Evolutionary conservation across 2,888 invertebrate species (phyloP).

Genomic region (Toxonevra muliebris): DNA sequence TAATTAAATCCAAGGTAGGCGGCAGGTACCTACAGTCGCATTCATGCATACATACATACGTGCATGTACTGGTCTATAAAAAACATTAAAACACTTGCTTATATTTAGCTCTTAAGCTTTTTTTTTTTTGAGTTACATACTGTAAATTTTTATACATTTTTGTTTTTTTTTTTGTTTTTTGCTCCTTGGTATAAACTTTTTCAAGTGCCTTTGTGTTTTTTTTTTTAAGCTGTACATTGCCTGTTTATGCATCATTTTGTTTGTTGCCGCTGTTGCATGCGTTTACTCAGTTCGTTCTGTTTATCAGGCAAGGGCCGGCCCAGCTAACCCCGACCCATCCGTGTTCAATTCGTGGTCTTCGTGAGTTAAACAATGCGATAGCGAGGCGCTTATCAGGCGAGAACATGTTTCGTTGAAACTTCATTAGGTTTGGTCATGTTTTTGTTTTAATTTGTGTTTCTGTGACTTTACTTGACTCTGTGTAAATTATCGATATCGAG

Average conservation of each 20-base stretch:
- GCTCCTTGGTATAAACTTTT: too few relatives aligned
- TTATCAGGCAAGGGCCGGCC: neutral
- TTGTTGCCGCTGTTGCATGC: conserved; percentile 16
- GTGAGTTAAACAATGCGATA: conserved; percentile 50
- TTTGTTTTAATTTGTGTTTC: too few relatives aligned
- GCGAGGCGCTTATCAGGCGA: conserved; percentile 53
- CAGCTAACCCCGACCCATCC: too few relatives aligned
- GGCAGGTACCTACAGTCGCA: neutral
- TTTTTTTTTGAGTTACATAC: too few relatives aligned
- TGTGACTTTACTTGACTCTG: too few relatives aligned
- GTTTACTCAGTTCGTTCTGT: conserved; percentile 15
- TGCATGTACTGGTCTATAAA: too few relatives aligned
- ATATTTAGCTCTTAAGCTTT: too few relatives aligned
- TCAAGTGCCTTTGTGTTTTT: too few relatives aligned
- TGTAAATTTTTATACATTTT: too few relatives aligned
- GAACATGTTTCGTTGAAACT: conserved; percentile 57
- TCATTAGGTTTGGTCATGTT: conserved; percentile 44
- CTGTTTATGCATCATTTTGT: conserved; percentile 31
- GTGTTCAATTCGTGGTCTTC: conserved; percentile 25
- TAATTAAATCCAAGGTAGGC: neutral
- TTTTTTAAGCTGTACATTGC: conserved; percentile 16
- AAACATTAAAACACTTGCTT: too few relatives aligned
- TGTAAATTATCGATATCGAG: too few relatives aligned
- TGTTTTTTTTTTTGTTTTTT: too few relatives aligned
- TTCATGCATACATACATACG: neutral